phyloP scores from a whole-genome alignment of 2,113 vertebrate genomes.

The Gasterosteus aculeatus region DNA sequence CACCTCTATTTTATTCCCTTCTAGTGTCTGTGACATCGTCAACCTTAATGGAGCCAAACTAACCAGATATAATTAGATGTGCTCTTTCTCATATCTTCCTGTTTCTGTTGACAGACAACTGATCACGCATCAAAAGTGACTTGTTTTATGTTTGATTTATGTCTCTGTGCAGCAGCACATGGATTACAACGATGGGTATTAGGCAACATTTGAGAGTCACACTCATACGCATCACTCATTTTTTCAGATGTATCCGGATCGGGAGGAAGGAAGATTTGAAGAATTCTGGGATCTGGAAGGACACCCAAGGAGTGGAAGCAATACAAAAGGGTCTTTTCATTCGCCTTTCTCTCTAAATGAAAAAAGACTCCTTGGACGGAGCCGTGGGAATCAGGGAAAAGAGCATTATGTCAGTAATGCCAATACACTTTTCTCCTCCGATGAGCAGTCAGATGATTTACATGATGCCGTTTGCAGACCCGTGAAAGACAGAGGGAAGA shows the following conservation, averaged over 20 bases:
- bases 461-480: conserved; percentile 23
- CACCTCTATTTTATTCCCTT: background rate
- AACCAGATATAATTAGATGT: background rate
- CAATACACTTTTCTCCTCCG: conserved; percentile 35
- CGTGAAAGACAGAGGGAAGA: conserved; percentile 28
- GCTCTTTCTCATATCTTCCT: background rate
- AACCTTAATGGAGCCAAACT: background rate
- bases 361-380: conserved; percentile 29
- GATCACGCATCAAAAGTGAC: background rate
- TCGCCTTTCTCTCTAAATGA: conserved; percentile 3
- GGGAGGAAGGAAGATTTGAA: background rate
- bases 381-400: conserved; percentile 30
- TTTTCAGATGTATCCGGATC: conserved; percentile 1
- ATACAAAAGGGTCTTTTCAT: background rate
- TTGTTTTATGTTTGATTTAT: background rate
- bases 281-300: background rate
- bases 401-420: conserved; percentile 28
- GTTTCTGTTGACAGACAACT: conserved; percentile 3
- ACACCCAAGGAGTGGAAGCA: background rate
- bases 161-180: background rate
- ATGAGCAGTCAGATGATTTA: conserved; percentile 55
- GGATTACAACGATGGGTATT: background rate
- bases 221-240: background rate
- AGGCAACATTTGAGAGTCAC: background rate
- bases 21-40: background rate